Conservation (phyloP, 2,113 vertebrate genomes). For the Trichomycterus rosablanca region DNA sequence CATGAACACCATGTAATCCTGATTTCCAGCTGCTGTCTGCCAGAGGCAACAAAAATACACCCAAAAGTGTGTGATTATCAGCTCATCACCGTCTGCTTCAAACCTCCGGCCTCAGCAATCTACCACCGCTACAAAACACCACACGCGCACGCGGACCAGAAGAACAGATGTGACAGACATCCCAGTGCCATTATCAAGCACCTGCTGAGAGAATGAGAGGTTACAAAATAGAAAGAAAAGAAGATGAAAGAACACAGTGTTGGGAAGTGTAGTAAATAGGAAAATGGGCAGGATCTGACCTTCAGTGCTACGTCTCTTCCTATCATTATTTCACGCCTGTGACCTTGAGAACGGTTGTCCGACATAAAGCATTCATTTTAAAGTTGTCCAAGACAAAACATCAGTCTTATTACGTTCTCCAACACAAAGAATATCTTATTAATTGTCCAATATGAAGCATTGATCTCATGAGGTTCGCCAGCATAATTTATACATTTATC, state of each 20-base stretch:
- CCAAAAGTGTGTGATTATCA: slow-evolving; percentile 34
- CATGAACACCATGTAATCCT: neutral
- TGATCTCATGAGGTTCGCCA: too few species aligned
- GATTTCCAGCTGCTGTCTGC: slow-evolving; percentile 6
- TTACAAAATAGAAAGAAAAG: neutral
- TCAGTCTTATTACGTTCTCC: neutral
- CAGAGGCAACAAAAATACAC: neutral
- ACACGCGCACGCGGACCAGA: neutral
- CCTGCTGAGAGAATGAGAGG: neutral
- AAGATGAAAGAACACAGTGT: too few species aligned
- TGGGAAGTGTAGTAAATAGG: neutral
- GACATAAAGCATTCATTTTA: neutral
- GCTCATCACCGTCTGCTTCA: slow-evolving; percentile 18
- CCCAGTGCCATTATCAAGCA: slow-evolving; percentile 2
- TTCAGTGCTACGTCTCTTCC: neutral
- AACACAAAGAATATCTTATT: too few species aligned
- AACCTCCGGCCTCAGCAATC: slow-evolving; percentile 21
- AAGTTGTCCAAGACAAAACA: neutral
- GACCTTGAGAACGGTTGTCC: neutral
- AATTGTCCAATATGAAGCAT: too few species aligned
- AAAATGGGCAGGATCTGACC: neutral
- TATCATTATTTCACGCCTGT: neutral
- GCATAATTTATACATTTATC: too few species aligned
- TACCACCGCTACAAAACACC: neutral
- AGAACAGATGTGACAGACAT: slow-evolving; percentile 41